Conservation (phyloP, 2,888 invertebrate genomes). For the Entomobrya multifasciata region DNA sequence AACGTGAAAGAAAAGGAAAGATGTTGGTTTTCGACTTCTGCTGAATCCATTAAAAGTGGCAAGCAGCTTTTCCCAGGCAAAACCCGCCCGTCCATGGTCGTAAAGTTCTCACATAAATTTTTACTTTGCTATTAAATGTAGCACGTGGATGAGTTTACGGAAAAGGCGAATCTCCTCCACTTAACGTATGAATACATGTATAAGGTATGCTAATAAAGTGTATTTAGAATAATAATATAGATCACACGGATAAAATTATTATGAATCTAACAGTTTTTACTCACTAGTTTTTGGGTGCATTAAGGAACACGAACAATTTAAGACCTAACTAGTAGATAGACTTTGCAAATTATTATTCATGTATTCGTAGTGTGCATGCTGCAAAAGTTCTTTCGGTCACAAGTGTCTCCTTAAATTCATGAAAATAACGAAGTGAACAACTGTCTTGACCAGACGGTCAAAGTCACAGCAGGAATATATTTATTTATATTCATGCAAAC, state of each 20-base stretch:
- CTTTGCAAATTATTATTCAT: conserved; percentile 30
- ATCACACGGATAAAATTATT: background rate
- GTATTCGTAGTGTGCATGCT: background rate
- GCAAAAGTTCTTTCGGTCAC: background rate
- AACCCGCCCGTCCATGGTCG: conserved; percentile 23
- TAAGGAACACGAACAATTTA: too few relatives aligned
- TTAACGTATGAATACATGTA: background rate
- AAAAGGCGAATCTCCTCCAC: too few relatives aligned
- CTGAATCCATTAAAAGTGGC: conserved; percentile 18
- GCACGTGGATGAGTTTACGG: background rate
- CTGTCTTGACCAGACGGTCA: too few relatives aligned
- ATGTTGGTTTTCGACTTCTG: conserved; percentile 30
- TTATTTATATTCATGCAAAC: too few relatives aligned
- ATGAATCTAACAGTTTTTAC: background rate
- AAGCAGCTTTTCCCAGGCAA: background rate
- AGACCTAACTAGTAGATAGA: background rate
- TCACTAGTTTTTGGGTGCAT: background rate
- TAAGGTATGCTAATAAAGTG: background rate
- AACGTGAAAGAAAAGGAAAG: conserved; percentile 2
- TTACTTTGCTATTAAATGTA: conserved; percentile 19
- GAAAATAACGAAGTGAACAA: background rate
- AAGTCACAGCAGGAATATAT: too few relatives aligned
- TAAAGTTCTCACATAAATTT: conserved; percentile 51
- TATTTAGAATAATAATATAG: background rate
- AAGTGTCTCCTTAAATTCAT: background rate